Evolutionary conservation across 2,113 vertebrate genomes (phyloP), one percentile per base, ranked within the genome.

Genomic region (Oncorhynchus gorbuscha): DNA sequence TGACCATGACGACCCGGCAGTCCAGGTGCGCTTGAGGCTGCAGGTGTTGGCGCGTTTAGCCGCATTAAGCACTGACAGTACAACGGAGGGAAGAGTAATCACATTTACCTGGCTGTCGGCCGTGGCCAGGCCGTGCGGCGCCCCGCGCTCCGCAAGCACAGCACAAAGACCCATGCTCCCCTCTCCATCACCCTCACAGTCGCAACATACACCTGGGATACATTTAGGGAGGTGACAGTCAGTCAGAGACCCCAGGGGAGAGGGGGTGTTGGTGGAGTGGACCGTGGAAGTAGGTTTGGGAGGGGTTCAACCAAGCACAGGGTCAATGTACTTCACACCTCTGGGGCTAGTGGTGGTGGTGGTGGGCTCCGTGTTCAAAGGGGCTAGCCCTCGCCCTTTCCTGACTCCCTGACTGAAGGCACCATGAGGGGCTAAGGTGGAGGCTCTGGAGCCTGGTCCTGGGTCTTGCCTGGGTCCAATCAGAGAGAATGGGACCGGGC

Each of bases 21-120:
- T 30, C 91, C 93, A 94, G 94, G 93, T 95, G 93, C 85, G 89
- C 51, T 79, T 75, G 80, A 85, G 86, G 89, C 87, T 88, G 93
- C 93, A 94, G 93, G 92, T 94, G 93, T 86, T 83, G 72, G 84
- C 79, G 84, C 89, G 85, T 93, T 94, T 93, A 93, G 89, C 77
- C 84, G 83, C 89, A 93, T 93, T 94, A 94, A 90, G 91, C 91
- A 87, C 86, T 93, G 93, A 94, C 91, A 93, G 16, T 82, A 80
- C 84, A 87, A 76, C 88, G 62, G 85, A 66, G 39, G 76, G 79
- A 92, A 93, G 91, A 91, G 87, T 92, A 91, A 93, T 92, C 90
- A 85, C 88, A 89, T 93, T 93, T 92, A 87, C 87, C 86, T 85
- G 89, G 89, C 80, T 84, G 81, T 84, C 82, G 83, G 16, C 3